Conservation (phyloP, 2,797 vertebrate genomes). For the Notolabrus celidotus region DNA sequence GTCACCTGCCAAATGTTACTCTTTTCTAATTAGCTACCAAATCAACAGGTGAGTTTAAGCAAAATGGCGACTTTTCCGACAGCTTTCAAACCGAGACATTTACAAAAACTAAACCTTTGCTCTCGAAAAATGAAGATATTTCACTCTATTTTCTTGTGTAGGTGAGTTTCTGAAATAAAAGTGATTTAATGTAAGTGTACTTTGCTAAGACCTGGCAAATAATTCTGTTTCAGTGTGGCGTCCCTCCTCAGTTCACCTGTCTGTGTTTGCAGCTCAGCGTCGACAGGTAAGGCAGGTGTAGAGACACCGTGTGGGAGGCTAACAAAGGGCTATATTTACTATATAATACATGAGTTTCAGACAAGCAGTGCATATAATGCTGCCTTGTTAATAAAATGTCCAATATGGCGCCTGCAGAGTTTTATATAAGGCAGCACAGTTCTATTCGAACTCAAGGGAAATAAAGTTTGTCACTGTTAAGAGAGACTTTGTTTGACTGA, state of each 20-base stretch:
- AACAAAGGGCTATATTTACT: too few species aligned
- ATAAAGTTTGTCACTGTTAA: neutral
- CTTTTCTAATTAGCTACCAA: conserved; percentile 5
- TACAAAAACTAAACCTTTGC: neutral
- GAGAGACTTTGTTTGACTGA: neutral
- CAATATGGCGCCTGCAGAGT: neutral
- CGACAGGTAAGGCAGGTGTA: conserved; percentile 31
- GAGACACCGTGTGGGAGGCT: too few species aligned
- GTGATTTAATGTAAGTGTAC: accelerated
- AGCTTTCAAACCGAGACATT: neutral
- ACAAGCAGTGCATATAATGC: neutral
- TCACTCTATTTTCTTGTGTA: neutral
- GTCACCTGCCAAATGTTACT: neutral
- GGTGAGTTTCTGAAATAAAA: conserved; percentile 12
- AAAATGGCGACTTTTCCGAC: conserved; percentile 19
- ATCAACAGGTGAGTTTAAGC: conserved; percentile 1
- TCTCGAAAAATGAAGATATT: neutral
- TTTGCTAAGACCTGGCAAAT: too few species aligned
- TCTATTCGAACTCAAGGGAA: neutral
- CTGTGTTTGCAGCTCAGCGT: neutral
- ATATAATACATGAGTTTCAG: neutral
- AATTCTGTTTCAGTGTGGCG: conserved; percentile 22
- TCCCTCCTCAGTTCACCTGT: neutral
- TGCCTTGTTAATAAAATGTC: neutral
- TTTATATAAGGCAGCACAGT: neutral